These are phyloP conservation scores for Plodia interpunctella DNA, from an alignment of 1,140 invertebrate genomes.

Conservation along the genomic window DNA sequence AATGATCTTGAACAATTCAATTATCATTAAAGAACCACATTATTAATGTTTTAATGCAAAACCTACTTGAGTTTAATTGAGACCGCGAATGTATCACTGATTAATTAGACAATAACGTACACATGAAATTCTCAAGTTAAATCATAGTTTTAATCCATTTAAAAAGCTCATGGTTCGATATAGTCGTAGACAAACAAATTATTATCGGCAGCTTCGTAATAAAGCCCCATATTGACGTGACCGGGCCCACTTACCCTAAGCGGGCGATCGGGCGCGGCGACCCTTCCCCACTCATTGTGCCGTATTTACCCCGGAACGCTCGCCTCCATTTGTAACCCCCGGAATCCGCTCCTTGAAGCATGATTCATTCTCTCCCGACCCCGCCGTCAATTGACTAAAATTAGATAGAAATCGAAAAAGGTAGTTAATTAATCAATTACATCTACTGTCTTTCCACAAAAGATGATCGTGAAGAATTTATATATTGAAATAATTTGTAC, in stretches of 20 bases:
- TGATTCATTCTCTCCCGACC: slow-evolving; percentile 67
- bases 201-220: slow-evolving; percentile 63
- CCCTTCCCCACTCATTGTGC: slow-evolving; percentile 68
- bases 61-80: too few species aligned
- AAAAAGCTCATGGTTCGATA: slow-evolving; percentile 25
- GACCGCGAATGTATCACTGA: not conserved
- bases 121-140: not conserved
- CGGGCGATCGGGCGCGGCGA: slow-evolving; percentile 43
- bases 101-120: not conserved
- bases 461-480: too few species aligned
- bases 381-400: slow-evolving; percentile 57
- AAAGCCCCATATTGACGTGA: slow-evolving; percentile 69
- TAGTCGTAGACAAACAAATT: slow-evolving; percentile 54
- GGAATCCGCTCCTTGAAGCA: slow-evolving; percentile 72
- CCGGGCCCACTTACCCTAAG: slow-evolving; percentile 68
- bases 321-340: slow-evolving; percentile 70
- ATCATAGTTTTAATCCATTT: slow-evolving; percentile 11
- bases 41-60: too few species aligned
- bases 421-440: slow-evolving; percentile 30
- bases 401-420: slow-evolving; percentile 44
- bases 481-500: too few species aligned
- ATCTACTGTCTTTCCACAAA: not conserved
- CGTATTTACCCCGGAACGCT: slow-evolving; percentile 68
- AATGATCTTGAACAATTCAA: slow-evolving; percentile 14
- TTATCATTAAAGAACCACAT: not conserved